A percentile compares a stretch with the other conserved stretches of the same genome.
phyloP scores from a whole-genome alignment of 2,888 invertebrate genomes.

The Glaucopsyche alexis region DNA sequence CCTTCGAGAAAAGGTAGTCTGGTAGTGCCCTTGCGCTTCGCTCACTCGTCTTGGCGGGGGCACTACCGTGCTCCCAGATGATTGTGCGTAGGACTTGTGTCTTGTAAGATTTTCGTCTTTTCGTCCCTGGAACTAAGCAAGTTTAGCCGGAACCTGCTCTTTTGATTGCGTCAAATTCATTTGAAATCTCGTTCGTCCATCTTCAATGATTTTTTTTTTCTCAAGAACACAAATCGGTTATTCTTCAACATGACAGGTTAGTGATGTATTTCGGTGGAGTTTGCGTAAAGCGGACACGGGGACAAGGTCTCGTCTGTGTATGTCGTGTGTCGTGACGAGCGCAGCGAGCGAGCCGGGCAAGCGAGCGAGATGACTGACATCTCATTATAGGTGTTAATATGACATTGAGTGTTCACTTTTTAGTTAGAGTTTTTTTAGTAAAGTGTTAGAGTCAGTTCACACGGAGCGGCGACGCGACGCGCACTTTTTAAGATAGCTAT shows the following conservation, averaged over 20 bases:
- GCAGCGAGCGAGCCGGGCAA: background rate
- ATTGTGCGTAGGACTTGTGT: no score
- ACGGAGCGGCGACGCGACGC: no score
- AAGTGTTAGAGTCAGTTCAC: no score
- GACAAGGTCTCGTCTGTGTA: background rate
- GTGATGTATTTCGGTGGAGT: conserved; percentile 6
- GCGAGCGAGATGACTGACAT: background rate
- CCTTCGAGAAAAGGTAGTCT: no score
- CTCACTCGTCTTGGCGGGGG: no score
- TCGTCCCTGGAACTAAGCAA: no score
- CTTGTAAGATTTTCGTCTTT: no score
- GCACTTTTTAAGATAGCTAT: no score
- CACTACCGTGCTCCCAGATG: no score
- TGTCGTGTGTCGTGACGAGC: background rate
- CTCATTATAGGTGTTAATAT: conserved; percentile 10
- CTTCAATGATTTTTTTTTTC: background rate
- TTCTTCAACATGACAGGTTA: background rate
- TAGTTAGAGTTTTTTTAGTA: background rate
- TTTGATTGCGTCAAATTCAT: background rate
- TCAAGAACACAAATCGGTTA: background rate
- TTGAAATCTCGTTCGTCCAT: background rate
- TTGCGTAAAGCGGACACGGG: conserved; percentile 7
- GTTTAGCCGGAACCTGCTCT: background rate
- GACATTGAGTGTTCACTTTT: background rate
- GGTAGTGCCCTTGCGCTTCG: no score